Evolutionary conservation across 1,140 invertebrate species (phyloP).

Genomic region (Drosophila sechellia): DNA sequence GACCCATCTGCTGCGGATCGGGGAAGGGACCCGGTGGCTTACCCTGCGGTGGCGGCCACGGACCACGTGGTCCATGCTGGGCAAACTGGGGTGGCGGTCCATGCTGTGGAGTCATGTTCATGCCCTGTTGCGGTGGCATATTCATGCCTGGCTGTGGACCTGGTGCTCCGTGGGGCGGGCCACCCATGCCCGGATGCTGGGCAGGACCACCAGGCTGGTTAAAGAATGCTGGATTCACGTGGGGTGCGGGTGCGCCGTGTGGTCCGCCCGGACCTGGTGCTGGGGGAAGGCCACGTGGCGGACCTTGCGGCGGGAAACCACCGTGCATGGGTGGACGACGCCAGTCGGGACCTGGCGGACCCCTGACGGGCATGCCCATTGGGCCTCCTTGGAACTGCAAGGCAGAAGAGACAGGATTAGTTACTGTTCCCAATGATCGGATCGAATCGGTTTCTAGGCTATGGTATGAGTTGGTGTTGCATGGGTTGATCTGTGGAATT

Average conservation of each 20-base stretch:
- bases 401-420: slow-evolving; percentile 28
- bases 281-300: slow-evolving; percentile 88
- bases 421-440: not conserved
- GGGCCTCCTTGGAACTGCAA: slow-evolving; percentile 87
- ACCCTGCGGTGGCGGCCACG: slow-evolving; percentile 75
- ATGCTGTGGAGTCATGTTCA: slow-evolving; percentile 86
- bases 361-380: slow-evolving; percentile 88
- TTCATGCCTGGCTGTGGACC: slow-evolving; percentile 86
- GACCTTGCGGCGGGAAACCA: slow-evolving; percentile 85
- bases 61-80: slow-evolving; percentile 84
- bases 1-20: slow-evolving; percentile 85
- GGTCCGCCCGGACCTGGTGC: slow-evolving; percentile 85
- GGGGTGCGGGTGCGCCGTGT: slow-evolving; percentile 92
- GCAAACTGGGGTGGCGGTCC: slow-evolving; percentile 88
- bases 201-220: slow-evolving; percentile 88
- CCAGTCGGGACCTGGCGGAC: slow-evolving; percentile 89
- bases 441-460: not conserved
- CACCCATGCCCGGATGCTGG: slow-evolving; percentile 86
- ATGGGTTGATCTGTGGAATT: slow-evolving; percentile 49
- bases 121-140: slow-evolving; percentile 86
- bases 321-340: slow-evolving; percentile 89
- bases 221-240: slow-evolving; percentile 98
- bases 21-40: slow-evolving; percentile 86
- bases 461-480: slow-evolving; percentile 33
- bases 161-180: slow-evolving; percentile 87